Evolutionary conservation across 1,140 invertebrate genomes (phyloP).

Genomic region (Formica exsecta): DNA sequence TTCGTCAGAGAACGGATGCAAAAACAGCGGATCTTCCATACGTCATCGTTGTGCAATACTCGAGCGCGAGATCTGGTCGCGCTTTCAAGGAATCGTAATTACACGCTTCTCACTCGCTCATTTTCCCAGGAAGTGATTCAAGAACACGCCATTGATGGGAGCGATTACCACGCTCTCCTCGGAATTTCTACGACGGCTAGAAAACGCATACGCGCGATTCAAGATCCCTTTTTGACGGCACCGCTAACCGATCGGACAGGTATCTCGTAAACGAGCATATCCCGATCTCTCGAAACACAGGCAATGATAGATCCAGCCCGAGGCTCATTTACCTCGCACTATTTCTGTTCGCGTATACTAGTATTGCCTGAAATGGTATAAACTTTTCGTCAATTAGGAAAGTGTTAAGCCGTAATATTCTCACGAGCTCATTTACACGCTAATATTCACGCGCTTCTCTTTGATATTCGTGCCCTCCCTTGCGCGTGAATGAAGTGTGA

Average conservation of each 20-base stretch:
- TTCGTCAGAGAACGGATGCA: slow-evolving; percentile 9
- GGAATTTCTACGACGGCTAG: not conserved
- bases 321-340: slow-evolving; percentile 1
- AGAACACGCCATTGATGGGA: slow-evolving; percentile 20
- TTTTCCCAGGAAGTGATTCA: slow-evolving; percentile 45
- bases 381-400: slow-evolving; percentile 26
- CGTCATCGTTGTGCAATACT: slow-evolving; percentile 50
- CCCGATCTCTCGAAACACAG: not conserved
- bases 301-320: not conserved
- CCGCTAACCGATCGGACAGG: slow-evolving; percentile 4
- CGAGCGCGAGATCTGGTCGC: slow-evolving; percentile 1
- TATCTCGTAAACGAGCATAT: not conserved
- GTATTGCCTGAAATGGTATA: slow-evolving; percentile 10
- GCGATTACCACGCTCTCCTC: slow-evolving; percentile 7
- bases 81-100: slow-evolving; percentile 66
- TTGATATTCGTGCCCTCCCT: not conserved
- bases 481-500: not conserved
- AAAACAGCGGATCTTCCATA: not conserved
- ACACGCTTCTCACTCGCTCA: slow-evolving; percentile 28
- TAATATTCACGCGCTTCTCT: not conserved
- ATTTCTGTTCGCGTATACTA: not conserved
- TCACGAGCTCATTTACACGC: not conserved
- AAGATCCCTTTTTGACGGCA: slow-evolving; percentile 31
- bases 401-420: not conserved
- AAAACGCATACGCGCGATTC: slow-evolving; percentile 19